Base-by-base conservation (phyloP, 2,888 invertebrate genomes). In the Aphrophora alni region DNA sequence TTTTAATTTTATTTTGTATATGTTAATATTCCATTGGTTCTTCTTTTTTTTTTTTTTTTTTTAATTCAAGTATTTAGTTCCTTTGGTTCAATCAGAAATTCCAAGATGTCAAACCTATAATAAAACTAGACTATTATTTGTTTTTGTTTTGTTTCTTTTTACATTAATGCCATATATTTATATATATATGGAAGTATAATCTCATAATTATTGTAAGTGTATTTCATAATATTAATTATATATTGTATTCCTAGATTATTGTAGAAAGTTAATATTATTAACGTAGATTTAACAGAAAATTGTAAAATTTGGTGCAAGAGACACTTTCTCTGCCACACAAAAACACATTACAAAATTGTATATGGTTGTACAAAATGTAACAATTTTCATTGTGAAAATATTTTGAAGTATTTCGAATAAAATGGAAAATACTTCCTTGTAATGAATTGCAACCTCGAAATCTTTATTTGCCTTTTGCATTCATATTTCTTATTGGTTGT, bases 351-450 rank as follows among this genome's bases (percentile, higher is more conserved):
- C 83, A 81, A 82, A 82, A 84, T 84, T 89, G 88, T 89, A 89
- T 89, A 88, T 89, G 88, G 88, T 88, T 89, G 88, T 89, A 89
- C 89, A 89, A 89, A 89, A 84, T 89, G 89, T 89, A 89, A 89
- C 88, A 88, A 88, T 89, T 88, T 88, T 84, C 84, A 85, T 84
- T 85, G 85, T 86, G 84, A 84, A 82, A 83, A 84, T 84, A 86
- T 84, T 84, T 84, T 84, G 84, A 84, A 83, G 84, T 84, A 84
- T 84, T 84, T 84, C 83, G 83, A 84, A 84, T 80, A 77, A 80
- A 80, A 80, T 74, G 77, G 80, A 80, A 73, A 80, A 79, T 79
- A 79, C 78, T 79, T 79, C 78, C 78, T 79, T 79, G 78, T 79
- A 79, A 79, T 79, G 78, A 79, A 79, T 74, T 79, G 73, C 73